Percentiles rank a stretch among this genome's conserved stretches.
phyloP scores from a whole-genome alignment of 2,888 invertebrate genomes.

The Erebia aethiops region DNA sequence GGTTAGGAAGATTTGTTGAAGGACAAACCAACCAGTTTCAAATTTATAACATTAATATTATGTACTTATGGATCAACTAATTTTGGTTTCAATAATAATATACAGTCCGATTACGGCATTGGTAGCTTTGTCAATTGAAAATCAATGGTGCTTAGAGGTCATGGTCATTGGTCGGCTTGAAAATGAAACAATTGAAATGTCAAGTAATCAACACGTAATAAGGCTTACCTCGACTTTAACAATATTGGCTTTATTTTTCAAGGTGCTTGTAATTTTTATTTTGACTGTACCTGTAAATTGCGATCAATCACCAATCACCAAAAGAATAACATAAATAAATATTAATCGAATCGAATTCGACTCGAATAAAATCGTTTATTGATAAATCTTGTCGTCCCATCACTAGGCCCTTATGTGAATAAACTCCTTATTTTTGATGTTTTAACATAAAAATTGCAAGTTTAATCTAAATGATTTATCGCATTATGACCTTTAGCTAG shows the following conservation, averaged over 20 bases:
- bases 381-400: neutral
- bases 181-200: neutral
- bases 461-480: slow-evolving; percentile 2
- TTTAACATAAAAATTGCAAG: slow-evolving; percentile 13
- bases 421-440: slow-evolving; percentile 16
- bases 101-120: too few species aligned
- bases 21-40: too few species aligned
- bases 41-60: too few species aligned
- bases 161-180: too few species aligned
- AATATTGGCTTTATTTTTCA: neutral
- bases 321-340: neutral
- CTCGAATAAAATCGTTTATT: neutral
- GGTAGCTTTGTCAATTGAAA: neutral
- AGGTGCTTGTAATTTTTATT: neutral
- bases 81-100: neutral
- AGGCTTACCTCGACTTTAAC: neutral
- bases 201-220: neutral
- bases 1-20: too few species aligned
- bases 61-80: too few species aligned
- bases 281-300: too few species aligned
- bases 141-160: neutral
- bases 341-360: neutral
- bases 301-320: neutral
- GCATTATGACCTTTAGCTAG: neutral
- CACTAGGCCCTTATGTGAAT: slow-evolving; percentile 7